These are phyloP conservation scores for Eulimnadia texana DNA, from an alignment of 1,140 invertebrate genomes.

Conservation along the genomic window DNA sequence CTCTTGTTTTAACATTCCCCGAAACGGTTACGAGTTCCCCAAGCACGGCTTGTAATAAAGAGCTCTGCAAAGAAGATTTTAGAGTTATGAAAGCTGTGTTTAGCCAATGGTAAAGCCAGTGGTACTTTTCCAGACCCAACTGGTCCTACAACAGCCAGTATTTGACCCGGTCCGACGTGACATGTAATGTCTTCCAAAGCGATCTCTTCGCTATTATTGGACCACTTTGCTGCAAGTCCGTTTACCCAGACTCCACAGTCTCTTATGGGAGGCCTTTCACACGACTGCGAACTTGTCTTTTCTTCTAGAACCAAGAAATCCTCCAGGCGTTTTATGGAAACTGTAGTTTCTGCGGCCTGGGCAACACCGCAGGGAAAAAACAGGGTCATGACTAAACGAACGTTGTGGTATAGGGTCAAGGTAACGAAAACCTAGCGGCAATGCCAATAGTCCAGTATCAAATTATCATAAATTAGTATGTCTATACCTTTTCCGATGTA, in stretches of 20 bases:
- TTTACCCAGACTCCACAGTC: slow-evolving; percentile 25
- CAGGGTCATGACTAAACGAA: slow-evolving; percentile 32
- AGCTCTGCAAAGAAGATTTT: slow-evolving; percentile 37
- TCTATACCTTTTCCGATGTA: slow-evolving; percentile 28
- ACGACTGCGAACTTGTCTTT: slow-evolving; percentile 13
- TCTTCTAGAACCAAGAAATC: slow-evolving; percentile 30
- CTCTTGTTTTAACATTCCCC: slow-evolving; percentile 52
- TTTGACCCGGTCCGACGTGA: slow-evolving; percentile 28
- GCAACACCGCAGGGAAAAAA: slow-evolving; percentile 34
- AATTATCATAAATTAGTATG: not conserved
- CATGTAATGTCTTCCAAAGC: slow-evolving; percentile 26
- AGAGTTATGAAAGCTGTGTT: not conserved
- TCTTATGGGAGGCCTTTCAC: slow-evolving; percentile 30
- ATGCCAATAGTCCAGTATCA: not conserved
- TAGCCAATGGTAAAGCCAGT: not conserved
- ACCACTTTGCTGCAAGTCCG: slow-evolving; percentile 28
- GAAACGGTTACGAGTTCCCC: slow-evolving; percentile 53
- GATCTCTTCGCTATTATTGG: not conserved
- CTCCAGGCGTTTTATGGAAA: slow-evolving; percentile 28
- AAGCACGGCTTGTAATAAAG: slow-evolving; percentile 63
- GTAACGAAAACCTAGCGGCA: slow-evolving; percentile 29
- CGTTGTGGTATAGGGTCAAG: slow-evolving; percentile 32
- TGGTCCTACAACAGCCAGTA: slow-evolving; percentile 47
- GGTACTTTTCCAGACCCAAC: slow-evolving; percentile 61
- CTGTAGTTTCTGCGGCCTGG: slow-evolving; percentile 25